Evolutionary conservation across 92 coral and sea anemone genomes (phyloP), one percentile per base, ranked within the genome.

Genomic region (Epizoanthus stellaris): DNA sequence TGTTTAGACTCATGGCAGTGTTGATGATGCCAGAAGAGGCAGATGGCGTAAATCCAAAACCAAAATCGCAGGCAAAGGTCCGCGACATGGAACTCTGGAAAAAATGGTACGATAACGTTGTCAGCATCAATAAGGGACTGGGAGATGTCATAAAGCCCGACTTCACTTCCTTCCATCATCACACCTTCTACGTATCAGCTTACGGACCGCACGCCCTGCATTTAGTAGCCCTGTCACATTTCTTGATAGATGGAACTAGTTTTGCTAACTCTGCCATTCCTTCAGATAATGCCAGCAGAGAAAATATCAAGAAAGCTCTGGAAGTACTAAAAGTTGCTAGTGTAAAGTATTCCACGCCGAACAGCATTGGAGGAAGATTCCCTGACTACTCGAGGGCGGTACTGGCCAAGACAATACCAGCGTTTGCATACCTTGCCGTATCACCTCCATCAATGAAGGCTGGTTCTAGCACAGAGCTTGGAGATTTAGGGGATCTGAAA

Each of bases 121-220:
- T 93, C 56, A 75, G 64, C 10, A 62, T 88, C 4, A 93, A 76
- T 47, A 82, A 90, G 58, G 95, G 88, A 0, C 34, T 90, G 9
- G 91, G 70, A 6, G 95, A 92, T 14, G 20, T 90, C 6, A 45
- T 90, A 16, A 93, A 93, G 65, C 92, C 95, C 19, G 95, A 93
- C 60, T 93, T 30, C 53, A 64, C 89, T 3, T 85, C 70, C 6
- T 93, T 87, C 62, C 93, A 90, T 60, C 93, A 93, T 84, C 81
- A 85, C 65, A 30, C 74, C 13, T 93, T 79, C 77, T 93, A 93
- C 67, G 95, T 85, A 7, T 53, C 90, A 17, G 91, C 90, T 10
- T 93, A 93, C 68, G 80, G 81, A 10, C 93, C 96, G 0, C 63
- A 67, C 6, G 96, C 94, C 58, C 54, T 82, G 43, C 94, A 93